Percentiles rank a stretch among this genome's conserved stretches.
Conservation (phyloP, 1,140 invertebrate species). For the Drosophila gunungcola region DNA sequence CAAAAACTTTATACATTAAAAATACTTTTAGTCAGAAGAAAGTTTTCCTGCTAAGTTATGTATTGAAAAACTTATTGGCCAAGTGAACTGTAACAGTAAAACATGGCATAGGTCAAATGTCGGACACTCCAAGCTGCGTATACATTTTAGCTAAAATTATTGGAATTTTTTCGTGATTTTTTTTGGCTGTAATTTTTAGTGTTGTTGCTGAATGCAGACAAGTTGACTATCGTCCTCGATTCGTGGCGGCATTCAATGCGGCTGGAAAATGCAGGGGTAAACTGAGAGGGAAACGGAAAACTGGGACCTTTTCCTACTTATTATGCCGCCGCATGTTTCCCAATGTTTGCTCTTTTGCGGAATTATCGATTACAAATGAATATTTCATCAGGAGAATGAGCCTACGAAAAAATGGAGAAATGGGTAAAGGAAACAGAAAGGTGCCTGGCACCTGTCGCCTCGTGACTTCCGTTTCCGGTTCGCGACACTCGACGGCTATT, state of each 20-base stretch:
- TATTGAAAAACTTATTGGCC: constrained; percentile 35
- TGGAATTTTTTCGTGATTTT: constrained; percentile 39
- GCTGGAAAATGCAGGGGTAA: constrained; percentile 25
- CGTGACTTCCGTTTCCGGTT: constrained; percentile 61
- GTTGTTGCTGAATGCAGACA: constrained; percentile 56
- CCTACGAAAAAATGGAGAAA: neutral
- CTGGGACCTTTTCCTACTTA: constrained; percentile 60
- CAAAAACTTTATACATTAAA: neutral
- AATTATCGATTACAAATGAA: constrained; percentile 82
- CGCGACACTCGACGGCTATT: constrained; percentile 44
- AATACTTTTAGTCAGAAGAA: neutral
- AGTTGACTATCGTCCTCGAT: constrained; percentile 72
- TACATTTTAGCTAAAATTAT: constrained; percentile 68
- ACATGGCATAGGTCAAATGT: constrained; percentile 15
- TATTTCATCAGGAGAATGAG: constrained; percentile 71
- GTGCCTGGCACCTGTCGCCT: constrained; percentile 33
- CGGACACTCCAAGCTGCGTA: constrained; percentile 46
- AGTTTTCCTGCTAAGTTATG: neutral
- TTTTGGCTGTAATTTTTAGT: constrained; percentile 7
- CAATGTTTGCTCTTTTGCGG: constrained; percentile 63
- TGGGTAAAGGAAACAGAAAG: neutral
- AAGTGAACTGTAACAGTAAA: constrained; percentile 37
- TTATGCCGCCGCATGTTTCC: constrained; percentile 69
- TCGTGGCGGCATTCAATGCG: constrained; percentile 67
- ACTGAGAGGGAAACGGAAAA: constrained; percentile 5